A percentile compares a stretch with the other conserved stretches of the same genome.
phyloP scores from a whole-genome alignment of 2,113 vertebrate species.

The Xiphophorus hellerii region DNA sequence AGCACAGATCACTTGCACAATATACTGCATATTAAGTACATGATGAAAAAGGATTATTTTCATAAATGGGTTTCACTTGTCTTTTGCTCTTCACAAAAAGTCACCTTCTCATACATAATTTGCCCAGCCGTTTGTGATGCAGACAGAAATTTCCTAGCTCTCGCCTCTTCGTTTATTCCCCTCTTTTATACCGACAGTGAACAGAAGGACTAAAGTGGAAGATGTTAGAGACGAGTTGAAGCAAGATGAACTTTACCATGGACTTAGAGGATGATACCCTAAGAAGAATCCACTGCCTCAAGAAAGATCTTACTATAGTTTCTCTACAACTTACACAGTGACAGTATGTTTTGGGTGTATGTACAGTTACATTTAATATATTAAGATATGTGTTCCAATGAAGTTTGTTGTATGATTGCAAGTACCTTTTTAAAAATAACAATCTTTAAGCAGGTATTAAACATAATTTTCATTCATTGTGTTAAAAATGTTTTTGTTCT shows the following conservation, averaged over 20 bases:
- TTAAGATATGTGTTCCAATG: neutral
- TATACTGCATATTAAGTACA: neutral
- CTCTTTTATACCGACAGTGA: slow-evolving; percentile 33
- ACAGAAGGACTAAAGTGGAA: slow-evolving; percentile 40
- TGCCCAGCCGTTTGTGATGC: slow-evolving; percentile 14
- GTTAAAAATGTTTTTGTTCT: neutral
- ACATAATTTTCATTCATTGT: neutral
- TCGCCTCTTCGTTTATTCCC: neutral
- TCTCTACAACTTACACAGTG: neutral
- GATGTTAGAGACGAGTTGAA: neutral
- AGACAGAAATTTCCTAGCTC: slow-evolving; percentile 10
- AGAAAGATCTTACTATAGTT: neutral
- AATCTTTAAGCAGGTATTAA: neutral
- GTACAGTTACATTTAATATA: neutral
- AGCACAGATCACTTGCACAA: neutral
- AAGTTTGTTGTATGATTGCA: neutral
- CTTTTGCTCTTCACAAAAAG: slow-evolving; percentile 31
- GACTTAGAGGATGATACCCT: neutral
- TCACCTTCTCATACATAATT: slow-evolving; percentile 49
- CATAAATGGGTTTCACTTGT: slow-evolving; percentile 24
- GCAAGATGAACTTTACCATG: neutral
- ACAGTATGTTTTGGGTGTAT: no score
- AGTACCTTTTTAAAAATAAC: neutral
- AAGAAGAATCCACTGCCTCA: neutral
- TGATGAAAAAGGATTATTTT: slow-evolving; percentile 2